Evolutionary conservation across 1,140 invertebrate genomes (phyloP).

Genomic region (Drosophila equinoxialis): DNA sequence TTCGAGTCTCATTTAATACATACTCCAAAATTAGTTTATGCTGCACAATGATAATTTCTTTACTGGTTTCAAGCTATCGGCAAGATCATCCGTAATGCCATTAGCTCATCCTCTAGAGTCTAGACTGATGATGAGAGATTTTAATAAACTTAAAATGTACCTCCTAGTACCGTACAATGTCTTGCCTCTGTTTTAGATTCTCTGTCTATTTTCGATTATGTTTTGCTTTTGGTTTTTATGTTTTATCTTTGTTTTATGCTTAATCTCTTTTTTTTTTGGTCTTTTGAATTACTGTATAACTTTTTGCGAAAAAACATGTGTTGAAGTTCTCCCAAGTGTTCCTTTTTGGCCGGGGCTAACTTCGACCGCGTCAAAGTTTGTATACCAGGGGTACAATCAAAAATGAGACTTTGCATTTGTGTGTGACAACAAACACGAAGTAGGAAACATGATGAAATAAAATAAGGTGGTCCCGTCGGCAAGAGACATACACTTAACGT

Average conservation of each 20-base stretch:
- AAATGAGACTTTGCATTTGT: too few relatives aligned
- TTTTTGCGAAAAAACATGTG: neutral
- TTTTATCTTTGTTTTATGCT: neutral
- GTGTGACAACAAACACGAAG: too few relatives aligned
- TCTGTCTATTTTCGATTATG: neutral
- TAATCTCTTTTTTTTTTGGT: neutral
- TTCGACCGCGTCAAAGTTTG: too few relatives aligned
- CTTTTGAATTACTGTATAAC: neutral
- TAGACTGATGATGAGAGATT: neutral
- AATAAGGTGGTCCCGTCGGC: too few relatives aligned
- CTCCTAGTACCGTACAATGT: neutral
- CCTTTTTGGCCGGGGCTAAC: too few relatives aligned
- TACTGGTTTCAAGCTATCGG: conserved; percentile 30
- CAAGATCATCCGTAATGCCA: conserved; percentile 65
- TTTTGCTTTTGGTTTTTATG: neutral
- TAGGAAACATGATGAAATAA: too few relatives aligned
- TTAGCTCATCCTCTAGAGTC: neutral
- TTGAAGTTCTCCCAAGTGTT: too few relatives aligned
- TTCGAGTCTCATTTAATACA: too few relatives aligned
- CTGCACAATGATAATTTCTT: too few relatives aligned
- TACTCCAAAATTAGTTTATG: too few relatives aligned
- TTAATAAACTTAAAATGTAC: neutral
- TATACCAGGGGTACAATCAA: too few relatives aligned
- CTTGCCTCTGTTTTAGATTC: neutral
- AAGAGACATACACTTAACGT: too few relatives aligned